Base-by-base conservation (phyloP, 2,888 invertebrate species). In the Diploptera punctata region DNA sequence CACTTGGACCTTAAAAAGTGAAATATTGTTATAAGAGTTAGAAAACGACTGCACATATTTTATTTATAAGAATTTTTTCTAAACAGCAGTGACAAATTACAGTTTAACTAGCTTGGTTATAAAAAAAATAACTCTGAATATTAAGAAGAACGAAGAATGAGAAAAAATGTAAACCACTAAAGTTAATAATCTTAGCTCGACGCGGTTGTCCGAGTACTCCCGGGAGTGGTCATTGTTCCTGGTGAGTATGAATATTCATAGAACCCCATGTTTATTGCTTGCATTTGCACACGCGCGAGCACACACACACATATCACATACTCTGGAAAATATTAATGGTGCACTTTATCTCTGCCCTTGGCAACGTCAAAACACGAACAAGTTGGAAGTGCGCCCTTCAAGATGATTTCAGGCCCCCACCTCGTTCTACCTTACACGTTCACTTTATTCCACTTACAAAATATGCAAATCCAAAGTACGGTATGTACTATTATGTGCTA, bases 241-340 rank as follows among this genome's bases (percentile, higher is more conserved):
- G n/a, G n/a, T n/a, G n/a, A 9, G 24, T 24, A 52, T 52, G 52
- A 52, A 52, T 52, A 52, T 52, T 52, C 52, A 52, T 52, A 52
- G 21, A 13, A 47, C 3, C n/a, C 24, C 24, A 52, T 52, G 52
- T 52, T 52, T 52, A 52, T 52, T 52, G 52, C 52, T 24, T 24
- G 5, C 47, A 47, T 47, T 47, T 47, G 47, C 47, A 10, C n/a
- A 18, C n/a, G 47, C n/a, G 3, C 18, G 47, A 47, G 18, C 5
- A 47, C n/a, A n/a, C n/a, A n/a, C n/a, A n/a, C n/a, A n/a, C 9
- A 2, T 18, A 47, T n/a, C 18, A 47, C 18, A 47, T 19, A 19
- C 47, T 19, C 4, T 19, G 47, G 19, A 52, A 52, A 52, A 52
- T 52, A 52, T 52, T 52, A 52, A 52, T 21, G 52, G 10, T 13